Conservation (phyloP, 2,888 invertebrate genomes). For the Orchestes rusci region DNA sequence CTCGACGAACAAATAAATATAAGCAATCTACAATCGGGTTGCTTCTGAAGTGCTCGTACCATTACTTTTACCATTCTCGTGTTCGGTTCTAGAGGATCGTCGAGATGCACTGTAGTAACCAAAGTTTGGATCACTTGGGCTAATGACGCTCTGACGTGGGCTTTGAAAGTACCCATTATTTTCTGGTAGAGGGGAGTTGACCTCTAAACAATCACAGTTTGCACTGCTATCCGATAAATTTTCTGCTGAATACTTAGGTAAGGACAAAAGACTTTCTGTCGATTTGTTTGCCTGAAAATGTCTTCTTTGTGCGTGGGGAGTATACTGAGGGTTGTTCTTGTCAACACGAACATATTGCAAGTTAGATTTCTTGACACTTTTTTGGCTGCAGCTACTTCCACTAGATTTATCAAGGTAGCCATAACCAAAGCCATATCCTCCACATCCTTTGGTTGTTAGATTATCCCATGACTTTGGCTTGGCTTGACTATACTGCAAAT, state of each 20-base stretch:
- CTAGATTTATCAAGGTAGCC: constrained; percentile 68
- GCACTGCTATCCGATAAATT: constrained; percentile 60
- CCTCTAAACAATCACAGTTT: constrained; percentile 63
- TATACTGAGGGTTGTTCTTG: constrained; percentile 39
- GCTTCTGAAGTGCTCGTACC: constrained; percentile 60
- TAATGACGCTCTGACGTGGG: constrained; percentile 40
- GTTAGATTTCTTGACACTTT: constrained; percentile 26
- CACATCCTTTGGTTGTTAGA: constrained; percentile 75
- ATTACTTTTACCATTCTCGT: constrained; percentile 41
- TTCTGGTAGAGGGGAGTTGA: constrained; percentile 30
- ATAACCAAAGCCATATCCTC: constrained; percentile 82
- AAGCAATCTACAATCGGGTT: constrained; percentile 61
- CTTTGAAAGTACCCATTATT: constrained; percentile 39
- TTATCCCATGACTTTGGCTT: constrained; percentile 91
- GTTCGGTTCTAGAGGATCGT: constrained; percentile 45
- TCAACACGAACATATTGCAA: constrained; percentile 34
- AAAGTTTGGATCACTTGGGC: constrained; percentile 43
- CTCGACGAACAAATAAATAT: no score
- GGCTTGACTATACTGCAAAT: constrained; percentile 42
- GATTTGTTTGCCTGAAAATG: constrained; percentile 67
- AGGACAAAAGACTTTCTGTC: constrained; percentile 68
- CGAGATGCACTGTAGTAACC: constrained; percentile 41
- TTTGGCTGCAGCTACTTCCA: constrained; percentile 32
- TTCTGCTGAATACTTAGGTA: constrained; percentile 57
- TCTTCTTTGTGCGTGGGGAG: constrained; percentile 44